These are phyloP conservation scores for Dasypogon diadema DNA, from an alignment of 2,888 invertebrate genomes.

Conservation along the genomic window DNA sequence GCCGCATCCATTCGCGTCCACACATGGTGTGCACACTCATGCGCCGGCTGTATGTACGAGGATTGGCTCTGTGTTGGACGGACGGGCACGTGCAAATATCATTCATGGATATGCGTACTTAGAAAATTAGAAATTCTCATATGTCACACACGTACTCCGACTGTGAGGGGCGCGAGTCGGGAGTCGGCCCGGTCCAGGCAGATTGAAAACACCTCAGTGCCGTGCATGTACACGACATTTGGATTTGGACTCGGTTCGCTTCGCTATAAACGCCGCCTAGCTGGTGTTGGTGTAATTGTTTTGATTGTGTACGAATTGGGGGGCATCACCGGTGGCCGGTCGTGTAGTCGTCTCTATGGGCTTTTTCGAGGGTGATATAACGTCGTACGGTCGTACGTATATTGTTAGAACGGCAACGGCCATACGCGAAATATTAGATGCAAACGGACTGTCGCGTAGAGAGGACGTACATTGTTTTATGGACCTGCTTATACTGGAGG, in stretches of 20 bases:
- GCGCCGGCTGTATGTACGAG: neutral
- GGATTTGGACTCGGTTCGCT: neutral
- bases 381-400: constrained; percentile 47
- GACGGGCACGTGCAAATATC: constrained; percentile 47
- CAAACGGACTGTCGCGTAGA: constrained; percentile 69
- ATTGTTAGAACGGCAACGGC: constrained; percentile 61
- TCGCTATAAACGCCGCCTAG: too few relatives aligned
- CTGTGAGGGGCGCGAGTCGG: constrained; percentile 51
- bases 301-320: constrained; percentile 21
- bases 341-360: constrained; percentile 52
- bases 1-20: neutral
- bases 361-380: constrained; percentile 52
- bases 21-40: constrained; percentile 37
- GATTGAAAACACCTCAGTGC: neutral
- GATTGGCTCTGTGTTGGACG: neutral
- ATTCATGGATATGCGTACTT: constrained; percentile 38
- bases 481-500: constrained; percentile 28
- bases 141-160: constrained; percentile 53
- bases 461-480: constrained; percentile 63
- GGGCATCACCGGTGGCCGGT: constrained; percentile 53
- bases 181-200: constrained; percentile 1
- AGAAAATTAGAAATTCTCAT: constrained; percentile 57
- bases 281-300: neutral
- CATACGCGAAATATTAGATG: constrained; percentile 68
- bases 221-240: constrained; percentile 11